Percentiles rank a stretch among this genome's conserved stretches.
Evolutionary conservation across 2,797 vertebrate species (phyloP).

Genomic region (Sternotherus odoratus): DNA sequence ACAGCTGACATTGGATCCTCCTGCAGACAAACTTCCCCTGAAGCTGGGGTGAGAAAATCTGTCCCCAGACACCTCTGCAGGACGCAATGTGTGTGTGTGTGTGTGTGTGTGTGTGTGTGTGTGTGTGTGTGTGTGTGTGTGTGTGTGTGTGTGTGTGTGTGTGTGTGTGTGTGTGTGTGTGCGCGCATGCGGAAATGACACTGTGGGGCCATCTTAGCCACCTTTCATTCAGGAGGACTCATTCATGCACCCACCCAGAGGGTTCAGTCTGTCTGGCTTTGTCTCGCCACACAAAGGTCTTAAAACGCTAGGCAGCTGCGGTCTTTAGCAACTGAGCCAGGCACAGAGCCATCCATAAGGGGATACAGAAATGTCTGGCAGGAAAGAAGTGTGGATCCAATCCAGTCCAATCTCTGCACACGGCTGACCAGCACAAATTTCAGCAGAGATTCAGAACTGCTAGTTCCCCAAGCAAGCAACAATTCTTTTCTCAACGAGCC

Average conservation of each 20-base stretch:
- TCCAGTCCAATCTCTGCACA: background rate
- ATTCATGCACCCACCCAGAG: background rate
- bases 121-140: too few relatives aligned
- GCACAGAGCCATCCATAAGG: background rate
- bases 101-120: accelerated
- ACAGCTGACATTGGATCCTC: background rate
- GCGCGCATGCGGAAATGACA: background rate
- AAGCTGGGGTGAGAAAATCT: background rate
- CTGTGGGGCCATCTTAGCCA: background rate
- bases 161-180: too few relatives aligned
- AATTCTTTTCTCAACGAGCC: background rate
- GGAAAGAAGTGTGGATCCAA: background rate
- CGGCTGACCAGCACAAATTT: background rate
- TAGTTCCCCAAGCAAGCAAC: background rate
- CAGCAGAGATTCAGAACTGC: background rate
- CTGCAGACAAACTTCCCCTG: background rate
- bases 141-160: too few relatives aligned
- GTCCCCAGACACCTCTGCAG: too few relatives aligned
- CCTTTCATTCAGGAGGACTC: background rate
- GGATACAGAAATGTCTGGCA: background rate
- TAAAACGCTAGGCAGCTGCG: background rate
- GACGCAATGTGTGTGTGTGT: too few relatives aligned
- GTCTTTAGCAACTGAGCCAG: background rate
- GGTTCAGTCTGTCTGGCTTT: background rate
- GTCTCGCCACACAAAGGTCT: background rate